Conservation (phyloP, 1,140 invertebrate species). For the Condylostylus longicornis region DNA sequence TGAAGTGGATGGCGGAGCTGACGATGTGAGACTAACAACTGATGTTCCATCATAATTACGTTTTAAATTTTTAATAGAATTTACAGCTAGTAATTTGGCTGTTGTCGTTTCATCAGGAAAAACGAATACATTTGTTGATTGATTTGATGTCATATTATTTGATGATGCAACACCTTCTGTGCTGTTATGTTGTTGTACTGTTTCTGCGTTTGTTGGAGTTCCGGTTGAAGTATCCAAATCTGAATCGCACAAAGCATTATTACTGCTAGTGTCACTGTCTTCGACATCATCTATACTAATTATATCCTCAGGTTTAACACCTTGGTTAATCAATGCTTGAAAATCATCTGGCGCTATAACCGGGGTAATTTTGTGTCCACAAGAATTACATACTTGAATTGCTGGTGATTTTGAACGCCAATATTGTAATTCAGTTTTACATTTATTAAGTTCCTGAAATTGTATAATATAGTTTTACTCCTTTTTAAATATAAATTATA, state of each 20-base stretch:
- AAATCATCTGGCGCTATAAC: conserved; percentile 40
- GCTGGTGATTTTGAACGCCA: conserved; percentile 75
- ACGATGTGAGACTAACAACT: no score
- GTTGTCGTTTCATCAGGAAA: conserved; percentile 25
- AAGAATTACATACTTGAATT: conserved; percentile 41
- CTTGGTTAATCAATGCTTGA: conserved; percentile 44
- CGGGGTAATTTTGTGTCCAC: conserved; percentile 40
- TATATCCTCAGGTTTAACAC: conserved; percentile 39
- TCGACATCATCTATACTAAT: conserved; percentile 21
- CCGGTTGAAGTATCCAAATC: background rate
- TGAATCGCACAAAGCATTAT: background rate
- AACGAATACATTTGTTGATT: conserved; percentile 12
- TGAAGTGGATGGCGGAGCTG: no score
- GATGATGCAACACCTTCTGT: background rate
- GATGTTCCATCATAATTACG: conserved; percentile 14
- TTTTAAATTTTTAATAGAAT: conserved; percentile 18
- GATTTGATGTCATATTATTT: background rate
- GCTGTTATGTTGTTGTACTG: background rate
- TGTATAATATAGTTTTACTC: background rate
- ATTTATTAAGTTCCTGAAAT: conserved; percentile 66
- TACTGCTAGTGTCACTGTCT: conserved; percentile 10
- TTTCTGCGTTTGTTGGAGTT: no score
- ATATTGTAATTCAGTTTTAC: conserved; percentile 77
- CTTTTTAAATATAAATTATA: background rate
- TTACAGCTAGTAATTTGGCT: conserved; percentile 23